Evolutionary conservation across 2,113 vertebrate genomes (phyloP).

Genomic region (Todiramphus chloris): DNA sequence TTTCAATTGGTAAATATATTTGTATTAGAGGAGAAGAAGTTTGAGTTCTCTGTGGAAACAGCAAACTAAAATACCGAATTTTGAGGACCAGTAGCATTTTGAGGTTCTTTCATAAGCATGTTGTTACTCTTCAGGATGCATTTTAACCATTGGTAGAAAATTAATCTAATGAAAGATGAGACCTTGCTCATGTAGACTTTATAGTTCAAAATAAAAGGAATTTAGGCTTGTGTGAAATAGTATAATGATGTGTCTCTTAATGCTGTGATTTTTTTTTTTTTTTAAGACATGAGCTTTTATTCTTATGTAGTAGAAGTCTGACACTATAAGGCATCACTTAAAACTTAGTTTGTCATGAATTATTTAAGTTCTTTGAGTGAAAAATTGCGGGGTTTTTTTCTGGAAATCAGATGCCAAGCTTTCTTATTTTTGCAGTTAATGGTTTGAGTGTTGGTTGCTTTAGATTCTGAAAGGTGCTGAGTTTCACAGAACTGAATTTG

Average conservation of each 20-base stretch:
- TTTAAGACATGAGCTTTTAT: neutral
- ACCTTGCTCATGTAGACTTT: neutral
- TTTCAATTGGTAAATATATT: neutral
- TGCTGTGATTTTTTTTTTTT: neutral
- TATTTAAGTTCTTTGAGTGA: neutral
- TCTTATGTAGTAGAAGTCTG: neutral
- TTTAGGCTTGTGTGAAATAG: neutral
- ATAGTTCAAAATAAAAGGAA: neutral
- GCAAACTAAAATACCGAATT: neutral
- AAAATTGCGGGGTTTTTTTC: neutral
- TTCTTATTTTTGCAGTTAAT: neutral
- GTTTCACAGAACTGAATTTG: slow-evolving; percentile 18
- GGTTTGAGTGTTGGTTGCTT: neutral
- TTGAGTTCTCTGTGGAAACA: neutral
- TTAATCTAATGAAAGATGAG: neutral
- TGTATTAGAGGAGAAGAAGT: neutral
- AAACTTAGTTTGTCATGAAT: neutral
- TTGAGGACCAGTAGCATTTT: neutral
- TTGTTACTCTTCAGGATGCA: neutral
- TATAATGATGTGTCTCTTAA: neutral
- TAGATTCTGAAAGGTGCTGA: neutral
- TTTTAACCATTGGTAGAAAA: neutral
- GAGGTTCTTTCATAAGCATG: neutral
- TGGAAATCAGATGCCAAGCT: neutral
- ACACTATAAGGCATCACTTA: neutral